phyloP scores from a whole-genome alignment of 1,140 invertebrate genomes.

The Caenorhabditis elegans region WBcel235 BX284604.4:9455501-9456000 shows the following conservation, averaged over 20 bases:
- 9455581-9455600: conserved; percentile 58
- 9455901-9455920: conserved; percentile 54
- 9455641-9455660: not conserved
- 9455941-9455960: too few species aligned
- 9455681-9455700: conserved; percentile 33
- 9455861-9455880: conserved; percentile 57
- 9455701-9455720: conserved; percentile 52
- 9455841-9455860: conserved; percentile 56
- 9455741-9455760: conserved; percentile 59
- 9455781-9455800: conserved; percentile 58
- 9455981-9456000: too few species aligned
- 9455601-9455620: conserved; percentile 60
- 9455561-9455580: conserved; percentile 38
- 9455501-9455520: not conserved
- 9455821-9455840: conserved; percentile 52
- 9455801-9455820: conserved; percentile 59
- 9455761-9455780: conserved; percentile 60
- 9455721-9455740: conserved; percentile 58
- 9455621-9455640: conserved; percentile 41
- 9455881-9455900: conserved; percentile 57
- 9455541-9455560: too few species aligned
- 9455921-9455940: too few species aligned
- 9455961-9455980: too few species aligned
- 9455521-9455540: too few species aligned
- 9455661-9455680: not conserved